A percentile compares a stretch with the other conserved stretches of the same genome.
Conservation (phyloP, 2,888 invertebrate species). For the Dascillus cervinus region DNA sequence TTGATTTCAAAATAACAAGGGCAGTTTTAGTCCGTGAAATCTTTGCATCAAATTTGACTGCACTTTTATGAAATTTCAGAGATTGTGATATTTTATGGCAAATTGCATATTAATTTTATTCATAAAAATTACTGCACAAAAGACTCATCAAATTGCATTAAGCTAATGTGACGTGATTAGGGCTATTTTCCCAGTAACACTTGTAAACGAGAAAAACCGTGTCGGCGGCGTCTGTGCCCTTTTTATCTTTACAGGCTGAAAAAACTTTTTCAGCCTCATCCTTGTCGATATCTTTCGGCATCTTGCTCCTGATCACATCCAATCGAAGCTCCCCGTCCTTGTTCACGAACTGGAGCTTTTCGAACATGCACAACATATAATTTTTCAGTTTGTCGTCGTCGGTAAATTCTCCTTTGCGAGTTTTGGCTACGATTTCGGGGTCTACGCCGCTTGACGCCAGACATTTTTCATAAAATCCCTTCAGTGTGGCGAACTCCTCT, state of each 20-base stretch:
- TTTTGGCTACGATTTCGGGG: constrained; percentile 28
- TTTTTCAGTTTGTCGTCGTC: constrained; percentile 23
- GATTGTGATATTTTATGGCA: too few relatives aligned
- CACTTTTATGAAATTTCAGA: too few relatives aligned
- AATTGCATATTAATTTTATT: too few relatives aligned
- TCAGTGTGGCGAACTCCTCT: too few relatives aligned
- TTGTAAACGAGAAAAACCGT: constrained; percentile 15
- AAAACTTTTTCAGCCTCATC: constrained; percentile 39
- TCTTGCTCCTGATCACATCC: constrained; percentile 39
- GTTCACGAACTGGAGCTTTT: constrained; percentile 43
- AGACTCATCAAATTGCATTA: too few relatives aligned
- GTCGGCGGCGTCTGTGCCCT: constrained; percentile 32
- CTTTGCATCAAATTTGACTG: too few relatives aligned
- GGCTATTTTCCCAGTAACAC: constrained; percentile 15
- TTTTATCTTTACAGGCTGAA: constrained; percentile 40
- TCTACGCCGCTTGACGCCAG: constrained; percentile 32
- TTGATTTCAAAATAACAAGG: too few relatives aligned
- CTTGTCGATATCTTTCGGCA: constrained; percentile 40
- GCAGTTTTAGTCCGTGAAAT: too few relatives aligned
- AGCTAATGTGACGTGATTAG: constrained; percentile 2
- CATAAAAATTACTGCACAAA: too few relatives aligned
- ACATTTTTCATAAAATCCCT: too few relatives aligned
- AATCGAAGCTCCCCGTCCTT: constrained; percentile 26
- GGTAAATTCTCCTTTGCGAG: constrained; percentile 40
- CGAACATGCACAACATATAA: constrained; percentile 38